Percentiles rank a stretch among this genome's conserved stretches.
Evolutionary conservation across 2,888 invertebrate genomes (phyloP).

Genomic region (Tethea ocularis): DNA sequence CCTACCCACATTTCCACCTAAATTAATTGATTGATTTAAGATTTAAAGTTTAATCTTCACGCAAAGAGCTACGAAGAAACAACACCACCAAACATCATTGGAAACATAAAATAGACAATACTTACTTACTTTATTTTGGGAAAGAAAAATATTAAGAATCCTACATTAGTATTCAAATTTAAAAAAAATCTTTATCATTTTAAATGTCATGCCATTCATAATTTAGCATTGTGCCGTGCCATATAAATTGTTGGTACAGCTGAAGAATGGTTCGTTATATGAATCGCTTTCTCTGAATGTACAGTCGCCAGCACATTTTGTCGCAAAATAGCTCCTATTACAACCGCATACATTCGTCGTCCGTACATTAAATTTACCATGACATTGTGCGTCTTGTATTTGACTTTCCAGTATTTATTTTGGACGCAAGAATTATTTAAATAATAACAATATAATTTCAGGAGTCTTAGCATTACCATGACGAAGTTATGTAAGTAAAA

Average conservation of each 20-base stretch:
- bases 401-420: not conserved
- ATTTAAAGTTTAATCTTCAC: too few relatives aligned
- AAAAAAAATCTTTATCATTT: not conserved
- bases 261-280: not conserved
- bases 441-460: not conserved
- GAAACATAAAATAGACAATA: too few relatives aligned
- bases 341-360: too few relatives aligned
- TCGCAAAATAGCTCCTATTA: too few relatives aligned
- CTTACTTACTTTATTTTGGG: too few relatives aligned
- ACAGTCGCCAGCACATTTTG: too few relatives aligned
- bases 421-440: not conserved
- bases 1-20: too few relatives aligned
- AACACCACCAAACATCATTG: too few relatives aligned
- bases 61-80: too few relatives aligned
- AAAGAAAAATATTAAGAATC: not conserved
- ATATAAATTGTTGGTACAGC: constrained; percentile 4
- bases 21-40: too few relatives aligned
- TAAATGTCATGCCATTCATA: not conserved
- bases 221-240: not conserved
- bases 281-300: constrained; percentile 5
- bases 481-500: too few relatives aligned
- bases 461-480: too few relatives aligned
- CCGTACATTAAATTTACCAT: not conserved
- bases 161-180: not conserved
- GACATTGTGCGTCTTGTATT: not conserved